phyloP scores from a whole-genome alignment of 1,140 invertebrate genomes.

The Aphidius ervi region DNA sequence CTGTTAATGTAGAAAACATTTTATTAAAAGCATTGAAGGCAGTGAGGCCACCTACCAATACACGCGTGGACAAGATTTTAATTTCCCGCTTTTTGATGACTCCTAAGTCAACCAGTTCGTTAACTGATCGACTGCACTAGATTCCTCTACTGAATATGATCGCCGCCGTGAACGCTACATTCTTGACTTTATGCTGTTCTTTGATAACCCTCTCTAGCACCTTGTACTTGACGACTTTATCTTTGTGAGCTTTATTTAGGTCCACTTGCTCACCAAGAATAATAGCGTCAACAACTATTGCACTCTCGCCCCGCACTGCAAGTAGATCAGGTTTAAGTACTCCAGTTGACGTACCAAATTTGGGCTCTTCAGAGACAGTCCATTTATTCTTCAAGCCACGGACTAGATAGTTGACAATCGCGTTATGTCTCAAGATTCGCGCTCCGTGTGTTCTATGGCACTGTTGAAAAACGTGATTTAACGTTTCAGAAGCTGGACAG shows the following conservation, averaged over 20 bases:
- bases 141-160: no score
- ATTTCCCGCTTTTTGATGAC: no score
- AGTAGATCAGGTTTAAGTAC: slow-evolving; percentile 20
- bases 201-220: no score
- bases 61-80: no score
- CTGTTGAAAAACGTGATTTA: slow-evolving; percentile 14
- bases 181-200: no score
- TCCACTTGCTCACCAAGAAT: slow-evolving; percentile 2
- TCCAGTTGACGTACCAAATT: slow-evolving; percentile 11
- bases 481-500: slow-evolving; percentile 12
- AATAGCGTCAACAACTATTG: slow-evolving; percentile 22
- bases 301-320: neutral
- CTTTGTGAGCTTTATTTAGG: neutral
- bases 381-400: neutral
- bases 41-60: no score
- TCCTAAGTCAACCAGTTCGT: no score
- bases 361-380: slow-evolving; percentile 6
- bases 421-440: slow-evolving; percentile 13
- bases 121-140: no score
- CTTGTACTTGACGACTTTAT: no score
- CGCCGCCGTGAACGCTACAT: no score
- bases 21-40: no score
- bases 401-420: slow-evolving; percentile 2
- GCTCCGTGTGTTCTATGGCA: slow-evolving; percentile 19
- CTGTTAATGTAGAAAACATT: no score